phyloP scores from a whole-genome alignment of 2,888 invertebrate genomes.

The Teinopalpus imperialis region DNA sequence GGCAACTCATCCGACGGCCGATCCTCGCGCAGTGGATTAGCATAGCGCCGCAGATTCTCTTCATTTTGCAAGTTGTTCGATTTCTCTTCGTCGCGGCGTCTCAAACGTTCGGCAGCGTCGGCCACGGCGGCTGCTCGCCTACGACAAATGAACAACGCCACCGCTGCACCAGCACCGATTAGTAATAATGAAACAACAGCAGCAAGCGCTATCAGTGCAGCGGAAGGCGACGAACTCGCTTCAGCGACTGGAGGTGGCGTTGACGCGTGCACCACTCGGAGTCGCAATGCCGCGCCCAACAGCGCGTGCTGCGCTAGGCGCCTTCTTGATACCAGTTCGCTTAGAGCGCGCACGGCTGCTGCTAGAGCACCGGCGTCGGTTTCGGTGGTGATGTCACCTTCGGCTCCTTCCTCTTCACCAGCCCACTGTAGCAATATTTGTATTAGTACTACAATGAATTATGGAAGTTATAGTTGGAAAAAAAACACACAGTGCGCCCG shows the following conservation, averaged over 20 bases:
- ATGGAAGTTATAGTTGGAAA: no score
- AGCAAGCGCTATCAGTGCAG: constrained; percentile 40
- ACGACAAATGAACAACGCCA: constrained; percentile 37
- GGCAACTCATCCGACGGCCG: constrained; percentile 78
- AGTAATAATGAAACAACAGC: constrained; percentile 36
- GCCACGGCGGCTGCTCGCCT: constrained; percentile 47
- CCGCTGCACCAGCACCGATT: constrained; percentile 53
- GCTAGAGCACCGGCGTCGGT: constrained; percentile 47
- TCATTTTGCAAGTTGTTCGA: constrained; percentile 96
- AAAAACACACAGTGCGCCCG: no score
- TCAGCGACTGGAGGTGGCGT: constrained; percentile 60
- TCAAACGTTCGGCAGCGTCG: constrained; percentile 82
- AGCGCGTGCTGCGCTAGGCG: constrained; percentile 64
- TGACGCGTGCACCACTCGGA: constrained; percentile 50
- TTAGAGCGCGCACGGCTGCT: constrained; percentile 60
- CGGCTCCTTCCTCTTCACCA: constrained; percentile 61
- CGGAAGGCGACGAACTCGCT: constrained; percentile 87
- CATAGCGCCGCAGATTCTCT: constrained; percentile 92
- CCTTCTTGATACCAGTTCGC: constrained; percentile 63
- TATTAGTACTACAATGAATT: no score
- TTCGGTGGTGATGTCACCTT: constrained; percentile 33
- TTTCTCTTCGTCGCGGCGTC: constrained; percentile 91
- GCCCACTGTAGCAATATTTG: constrained; percentile 64
- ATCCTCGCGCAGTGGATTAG: constrained; percentile 87
- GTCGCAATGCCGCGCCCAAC: constrained; percentile 62